Evolutionary conservation across 2,113 vertebrate genomes (phyloP), one percentile per base, ranked within the genome.

Genomic region (Hymenochirus boettgeri): DNA sequence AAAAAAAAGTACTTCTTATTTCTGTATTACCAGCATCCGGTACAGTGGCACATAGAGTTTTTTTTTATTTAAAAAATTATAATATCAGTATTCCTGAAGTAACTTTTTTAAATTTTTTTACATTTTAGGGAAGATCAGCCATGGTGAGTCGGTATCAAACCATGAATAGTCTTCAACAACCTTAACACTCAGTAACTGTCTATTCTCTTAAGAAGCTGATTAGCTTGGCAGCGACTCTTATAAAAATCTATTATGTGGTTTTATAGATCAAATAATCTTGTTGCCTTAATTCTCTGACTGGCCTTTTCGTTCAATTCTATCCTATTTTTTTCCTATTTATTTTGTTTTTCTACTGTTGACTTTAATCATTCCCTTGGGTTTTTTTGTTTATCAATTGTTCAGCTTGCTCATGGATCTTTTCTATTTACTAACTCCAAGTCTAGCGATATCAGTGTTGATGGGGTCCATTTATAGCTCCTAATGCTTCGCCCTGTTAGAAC

Each of bases 161-260:
- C n/a, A n/a, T n/a, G n/a, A n/a, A n/a, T n/a, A n/a, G n/a, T n/a
- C n/a, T n/a, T n/a, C n/a, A n/a, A n/a, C n/a, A n/a, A n/a, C n/a
- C n/a, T n/a, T n/a, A n/a, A n/a, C n/a, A n/a, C n/a, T n/a, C n/a
- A n/a, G n/a, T n/a, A n/a, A n/a, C n/a, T n/a, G n/a, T 42, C 55
- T 55, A 15, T 33, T 17, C 35, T 59, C 54, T 60, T 69, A 69
- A 69, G 65, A n/a, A n/a, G n/a, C 65, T 53, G 47, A 69, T 69
- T 60, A 67, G 7, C 27, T n/a, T 52, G 22, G 6, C 39, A 52
- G 56, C 3, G 3, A 19, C 45, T 42, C n/a, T 47, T 45, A 59
- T 31, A 31, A 31, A 13, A 50, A 21, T 21, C 4, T 9, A 2
- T 2, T 9, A 48, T 11, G 15, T 48, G 22, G 5, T 48, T n/a